phyloP scores from a whole-genome alignment of 2,888 invertebrate species.

The Anticlea derivata region DNA sequence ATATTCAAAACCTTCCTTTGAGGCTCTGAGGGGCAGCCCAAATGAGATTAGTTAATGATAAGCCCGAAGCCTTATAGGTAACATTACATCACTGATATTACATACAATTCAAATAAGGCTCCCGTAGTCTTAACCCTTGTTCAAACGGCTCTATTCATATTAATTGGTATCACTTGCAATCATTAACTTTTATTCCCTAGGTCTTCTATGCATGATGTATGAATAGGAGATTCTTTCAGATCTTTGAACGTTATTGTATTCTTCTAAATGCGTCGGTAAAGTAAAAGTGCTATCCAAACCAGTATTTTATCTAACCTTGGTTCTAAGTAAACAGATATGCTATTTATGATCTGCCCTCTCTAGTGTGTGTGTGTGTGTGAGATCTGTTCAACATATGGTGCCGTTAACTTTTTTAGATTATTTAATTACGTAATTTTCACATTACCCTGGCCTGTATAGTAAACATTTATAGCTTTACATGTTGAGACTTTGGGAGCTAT shows the following conservation, averaged over 20 bases:
- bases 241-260: no score
- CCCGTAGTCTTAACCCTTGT: no score
- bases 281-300: conserved; percentile 22
- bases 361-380: no score
- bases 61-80: conserved; percentile 1
- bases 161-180: background rate
- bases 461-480: conserved; percentile 20
- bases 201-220: no score
- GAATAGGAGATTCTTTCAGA: no score
- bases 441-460: conserved; percentile 11
- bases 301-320: conserved; percentile 48
- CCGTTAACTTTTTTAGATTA: conserved; percentile 18
- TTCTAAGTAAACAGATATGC: conserved; percentile 49
- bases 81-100: background rate
- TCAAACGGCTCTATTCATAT: background rate
- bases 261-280: background rate
- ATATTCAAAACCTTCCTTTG: background rate
- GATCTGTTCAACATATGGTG: conserved; percentile 32
- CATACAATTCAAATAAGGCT: no score
- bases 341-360: conserved; percentile 46
- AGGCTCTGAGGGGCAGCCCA: background rate
- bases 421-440: conserved; percentile 18
- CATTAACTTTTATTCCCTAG: no score
- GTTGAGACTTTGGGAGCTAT: background rate
- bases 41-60: conserved; percentile 8